phyloP scores from a whole-genome alignment of 2,113 vertebrate genomes.

The Aldabrachelys gigantea region DNA sequence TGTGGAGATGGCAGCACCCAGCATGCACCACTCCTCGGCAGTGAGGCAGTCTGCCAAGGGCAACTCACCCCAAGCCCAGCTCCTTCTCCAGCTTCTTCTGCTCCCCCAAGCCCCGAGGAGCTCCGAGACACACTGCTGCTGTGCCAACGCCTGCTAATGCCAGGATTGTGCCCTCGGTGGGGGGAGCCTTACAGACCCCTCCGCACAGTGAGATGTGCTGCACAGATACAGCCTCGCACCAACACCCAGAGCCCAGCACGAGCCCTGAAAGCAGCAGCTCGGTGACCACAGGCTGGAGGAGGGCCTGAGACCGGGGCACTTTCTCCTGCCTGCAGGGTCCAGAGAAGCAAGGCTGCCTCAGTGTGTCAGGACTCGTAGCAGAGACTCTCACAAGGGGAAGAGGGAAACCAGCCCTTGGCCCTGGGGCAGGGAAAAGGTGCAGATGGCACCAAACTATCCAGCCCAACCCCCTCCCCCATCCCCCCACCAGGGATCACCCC shows the following conservation, averaged over 20 bases:
- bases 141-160: neutral
- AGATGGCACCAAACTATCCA: neutral
- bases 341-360: no score
- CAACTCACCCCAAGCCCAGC: neutral
- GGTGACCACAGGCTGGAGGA: neutral
- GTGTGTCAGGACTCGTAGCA: no score
- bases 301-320: neutral
- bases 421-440: neutral
- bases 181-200: neutral
- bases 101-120: neutral
- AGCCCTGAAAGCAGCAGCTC: neutral
- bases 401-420: neutral
- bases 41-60: neutral
- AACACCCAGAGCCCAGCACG: neutral
- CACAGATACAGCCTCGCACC: neutral
- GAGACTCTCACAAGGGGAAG: neutral
- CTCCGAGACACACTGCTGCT: no score
- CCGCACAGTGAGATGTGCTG: no score
- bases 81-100: no score
- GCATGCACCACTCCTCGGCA: neutral
- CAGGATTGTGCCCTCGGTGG: neutral
- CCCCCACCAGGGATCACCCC: neutral
- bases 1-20: neutral
- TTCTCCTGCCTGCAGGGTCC: no score
- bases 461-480: accelerated